Percentiles rank a stretch among this genome's conserved stretches.
Evolutionary conservation across 1,140 invertebrate genomes (phyloP).

Genomic region (Zaprionus vittiger): DNA sequence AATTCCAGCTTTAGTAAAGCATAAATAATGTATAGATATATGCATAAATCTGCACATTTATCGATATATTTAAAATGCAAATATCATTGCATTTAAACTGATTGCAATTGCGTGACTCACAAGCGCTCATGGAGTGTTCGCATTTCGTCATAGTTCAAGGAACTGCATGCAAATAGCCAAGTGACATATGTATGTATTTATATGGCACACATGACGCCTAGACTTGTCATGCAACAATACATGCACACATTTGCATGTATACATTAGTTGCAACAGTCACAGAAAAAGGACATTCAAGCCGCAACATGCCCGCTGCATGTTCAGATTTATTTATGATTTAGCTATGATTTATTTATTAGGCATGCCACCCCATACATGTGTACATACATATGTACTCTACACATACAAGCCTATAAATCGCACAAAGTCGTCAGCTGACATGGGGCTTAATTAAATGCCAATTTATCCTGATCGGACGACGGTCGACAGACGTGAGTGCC

Average conservation of each 20-base stretch:
- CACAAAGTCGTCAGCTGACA: constrained; percentile 43
- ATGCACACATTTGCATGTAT: not conserved
- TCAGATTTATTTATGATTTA: constrained; percentile 3
- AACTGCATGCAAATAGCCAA: constrained; percentile 8
- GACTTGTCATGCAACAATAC: constrained; percentile 38
- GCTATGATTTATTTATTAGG: constrained; percentile 9
- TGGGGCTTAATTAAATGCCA: constrained; percentile 61
- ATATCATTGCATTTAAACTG: not conserved
- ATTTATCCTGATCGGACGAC: not conserved
- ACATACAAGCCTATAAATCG: constrained; percentile 35
- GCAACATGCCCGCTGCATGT: not conserved
- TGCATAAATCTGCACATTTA: not conserved
- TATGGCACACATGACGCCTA: not conserved
- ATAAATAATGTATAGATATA: not conserved
- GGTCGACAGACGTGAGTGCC: constrained; percentile 12
- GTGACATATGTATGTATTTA: not conserved
- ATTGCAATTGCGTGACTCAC: not conserved
- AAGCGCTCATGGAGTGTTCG: not conserved
- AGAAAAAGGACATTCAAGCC: not conserved
- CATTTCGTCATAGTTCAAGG: constrained; percentile 1
- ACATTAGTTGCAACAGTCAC: constrained; percentile 25
- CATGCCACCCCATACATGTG: constrained; percentile 4
- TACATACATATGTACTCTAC: not conserved
- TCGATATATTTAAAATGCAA: not conserved
- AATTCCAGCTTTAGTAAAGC: not conserved